Base-by-base conservation (phyloP, 2,888 invertebrate species). In the Gibbula magus region DNA sequence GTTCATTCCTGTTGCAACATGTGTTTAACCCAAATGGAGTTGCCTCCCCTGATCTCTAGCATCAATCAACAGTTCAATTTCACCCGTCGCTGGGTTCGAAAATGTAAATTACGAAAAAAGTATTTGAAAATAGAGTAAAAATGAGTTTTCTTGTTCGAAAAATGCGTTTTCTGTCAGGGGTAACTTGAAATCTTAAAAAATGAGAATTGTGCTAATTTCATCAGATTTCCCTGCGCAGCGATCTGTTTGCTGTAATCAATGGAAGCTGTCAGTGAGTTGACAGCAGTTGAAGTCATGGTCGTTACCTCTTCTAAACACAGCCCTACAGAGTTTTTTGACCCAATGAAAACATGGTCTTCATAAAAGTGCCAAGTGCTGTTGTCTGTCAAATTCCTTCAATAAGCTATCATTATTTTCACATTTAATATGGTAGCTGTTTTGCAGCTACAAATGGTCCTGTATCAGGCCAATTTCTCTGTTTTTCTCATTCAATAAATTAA, bases 121-220 rank as follows among this genome's bases (percentile, higher is more conserved):
- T 18, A n/a, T 20, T 39, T 32, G 39, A 32, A 70, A 16, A 20
- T 35, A n/a, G 70, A 70, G 35, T 32, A 70, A 35, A 70, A 56
- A 22, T 56, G 4, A 70, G 35, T 35, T 35, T 70, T 10, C 35
- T 39, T 70, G 13, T 35, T 25, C 13, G 39, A 35, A 35, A 70
- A 70, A 70, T 70, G 70, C 20, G 70, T 70, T 70, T 20, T 35
- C 70, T 70, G 70, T 70, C 70, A 70, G 29, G 29, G 70, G 20
- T 70, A 45, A 45, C 45, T 8, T 16, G 32, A 5, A 70, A 20
- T 39, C 20, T 70, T 70, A 35, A 35, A 35, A 32, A 70, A 20
- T 70, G 39, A 20, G 70, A 70, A 70, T 70, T 70, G 70, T 35
- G 70, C 35, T 39, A 70, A 70, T 70, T 70, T 70, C 29, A 32